Conservation (phyloP, 2,797 vertebrate genomes). For the Schizopygopsis pylzovi region DNA sequence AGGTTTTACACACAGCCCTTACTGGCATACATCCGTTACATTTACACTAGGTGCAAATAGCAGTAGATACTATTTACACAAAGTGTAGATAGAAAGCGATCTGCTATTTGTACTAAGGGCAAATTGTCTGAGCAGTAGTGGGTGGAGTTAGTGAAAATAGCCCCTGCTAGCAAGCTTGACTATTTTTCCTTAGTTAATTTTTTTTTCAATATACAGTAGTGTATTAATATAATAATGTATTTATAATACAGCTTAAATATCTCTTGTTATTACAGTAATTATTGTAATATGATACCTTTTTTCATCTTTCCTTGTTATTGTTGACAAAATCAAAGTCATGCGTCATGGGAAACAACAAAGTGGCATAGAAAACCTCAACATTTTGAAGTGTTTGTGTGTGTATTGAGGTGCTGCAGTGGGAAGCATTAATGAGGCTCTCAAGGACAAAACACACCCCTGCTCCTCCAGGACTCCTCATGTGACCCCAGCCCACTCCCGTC, state of each 20-base stretch:
- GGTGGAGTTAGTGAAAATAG: neutral
- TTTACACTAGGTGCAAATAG: conserved; percentile 1
- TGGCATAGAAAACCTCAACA: neutral
- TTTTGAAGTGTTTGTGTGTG: conserved; percentile 25
- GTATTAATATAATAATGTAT: neutral
- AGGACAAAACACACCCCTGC: conserved; percentile 39
- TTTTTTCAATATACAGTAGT: neutral
- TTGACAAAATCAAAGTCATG: neutral
- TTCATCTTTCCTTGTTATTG: neutral
- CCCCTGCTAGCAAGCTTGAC: neutral
- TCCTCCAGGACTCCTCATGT: conserved; percentile 35
- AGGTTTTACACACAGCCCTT: too few species aligned
- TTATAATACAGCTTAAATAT: neutral
- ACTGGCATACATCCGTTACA: too few species aligned
- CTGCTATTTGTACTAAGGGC: conserved; percentile 6
- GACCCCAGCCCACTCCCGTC: conserved; percentile 40
- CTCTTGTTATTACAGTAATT: neutral
- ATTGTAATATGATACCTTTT: neutral
- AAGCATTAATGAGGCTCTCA: conserved; percentile 40
- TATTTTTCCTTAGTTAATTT: neutral
- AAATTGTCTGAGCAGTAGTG: conserved; percentile 5
- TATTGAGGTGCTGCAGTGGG: conserved; percentile 12
- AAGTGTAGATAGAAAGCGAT: conserved; percentile 26
- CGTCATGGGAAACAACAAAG: neutral
- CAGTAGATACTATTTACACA: conserved; percentile 6